Evolutionary conservation across 2,113 vertebrate species (phyloP).

Genomic region (Triplophysa tibetana): DNA sequence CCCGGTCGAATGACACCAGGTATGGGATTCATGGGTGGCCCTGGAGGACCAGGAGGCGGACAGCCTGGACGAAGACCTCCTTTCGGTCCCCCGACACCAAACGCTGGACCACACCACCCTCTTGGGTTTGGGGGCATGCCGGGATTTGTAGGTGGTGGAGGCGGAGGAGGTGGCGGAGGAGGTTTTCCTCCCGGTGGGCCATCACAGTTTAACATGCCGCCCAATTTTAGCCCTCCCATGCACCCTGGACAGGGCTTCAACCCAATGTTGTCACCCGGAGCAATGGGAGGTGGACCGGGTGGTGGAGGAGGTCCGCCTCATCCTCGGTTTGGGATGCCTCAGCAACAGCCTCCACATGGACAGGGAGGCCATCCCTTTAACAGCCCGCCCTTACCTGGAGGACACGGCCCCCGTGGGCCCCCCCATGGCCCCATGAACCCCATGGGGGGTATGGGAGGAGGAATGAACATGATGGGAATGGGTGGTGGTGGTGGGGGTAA

Average conservation of each 20-base stretch:
- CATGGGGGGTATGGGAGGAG: slow-evolving; percentile 76
- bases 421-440: slow-evolving; percentile 72
- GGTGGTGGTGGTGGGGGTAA: slow-evolving; percentile 71
- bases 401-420: slow-evolving; percentile 75
- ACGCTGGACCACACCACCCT: slow-evolving; percentile 82
- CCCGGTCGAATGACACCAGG: slow-evolving; percentile 74
- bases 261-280: slow-evolving; percentile 87
- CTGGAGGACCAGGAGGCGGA: slow-evolving; percentile 69
- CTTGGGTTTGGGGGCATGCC: slow-evolving; percentile 85
- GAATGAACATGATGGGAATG: slow-evolving; percentile 79
- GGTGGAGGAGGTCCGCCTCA: slow-evolving; percentile 76
- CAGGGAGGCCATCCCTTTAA: slow-evolving; percentile 78
- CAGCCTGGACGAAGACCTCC: slow-evolving; percentile 76
- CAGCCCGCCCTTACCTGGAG: slow-evolving; percentile 76
- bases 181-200: slow-evolving; percentile 79
- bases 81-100: slow-evolving; percentile 76
- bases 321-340: slow-evolving; percentile 76
- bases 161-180: slow-evolving; percentile 68
- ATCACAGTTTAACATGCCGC: slow-evolving; percentile 85
- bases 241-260: slow-evolving; percentile 85
- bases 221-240: slow-evolving; percentile 94
- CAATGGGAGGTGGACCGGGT: slow-evolving; percentile 67
- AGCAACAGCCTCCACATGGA: slow-evolving; percentile 78
- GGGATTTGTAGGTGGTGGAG: slow-evolving; percentile 74
- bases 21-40: slow-evolving; percentile 76